Evolutionary conservation across 2,888 invertebrate species (phyloP), one percentile per base, ranked within the genome.

Genomic region (Pollenia labialis): DNA sequence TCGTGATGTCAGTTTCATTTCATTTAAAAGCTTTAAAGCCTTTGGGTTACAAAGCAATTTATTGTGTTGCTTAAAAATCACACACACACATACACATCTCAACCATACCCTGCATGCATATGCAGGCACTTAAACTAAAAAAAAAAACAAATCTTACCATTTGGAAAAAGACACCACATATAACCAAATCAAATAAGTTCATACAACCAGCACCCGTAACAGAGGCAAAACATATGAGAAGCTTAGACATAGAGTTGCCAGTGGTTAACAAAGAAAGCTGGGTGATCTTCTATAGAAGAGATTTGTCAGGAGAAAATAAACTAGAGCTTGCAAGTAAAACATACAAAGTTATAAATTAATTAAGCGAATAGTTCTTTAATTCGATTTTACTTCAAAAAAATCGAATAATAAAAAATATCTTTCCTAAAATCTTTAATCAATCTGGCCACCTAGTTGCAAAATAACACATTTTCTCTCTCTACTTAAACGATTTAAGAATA

Each of bases 1-100:
- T 88, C 88, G 88, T 87, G 87, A 87, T 87, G 87, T 81, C 88
- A 87, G 87, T 86, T 88, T 88, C 85, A 88, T 87, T 88, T 82
- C 87, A 85, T 88, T 88, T 88, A 87, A 85, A 77, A 82, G 82
- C 64, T 88, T 85, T 85, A 60, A 82, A 80, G 85, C 87, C 81
- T 76, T 69, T 60, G 56, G 87, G 77, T 74, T 72, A 56, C 81
- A 84, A 84, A 87, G 87, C 87, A 87, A 87, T 87, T 87, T 87
- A 87, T 81, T 84, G 82, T 84, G 23, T 66, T 66, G 77, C 77
- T 74, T 75, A 60, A 79, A 83, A 82, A 42, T 62, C 82, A 77
- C 68, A 84, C 72, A 79, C 16, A 71, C 32, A 32, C 32, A 16
- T 44, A 74, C 16, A 74, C 40, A 72, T 50, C 16, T 52, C 6